Evolutionary conservation across 2,888 invertebrate genomes (phyloP).

Genomic region (Cistogaster globosa): DNA sequence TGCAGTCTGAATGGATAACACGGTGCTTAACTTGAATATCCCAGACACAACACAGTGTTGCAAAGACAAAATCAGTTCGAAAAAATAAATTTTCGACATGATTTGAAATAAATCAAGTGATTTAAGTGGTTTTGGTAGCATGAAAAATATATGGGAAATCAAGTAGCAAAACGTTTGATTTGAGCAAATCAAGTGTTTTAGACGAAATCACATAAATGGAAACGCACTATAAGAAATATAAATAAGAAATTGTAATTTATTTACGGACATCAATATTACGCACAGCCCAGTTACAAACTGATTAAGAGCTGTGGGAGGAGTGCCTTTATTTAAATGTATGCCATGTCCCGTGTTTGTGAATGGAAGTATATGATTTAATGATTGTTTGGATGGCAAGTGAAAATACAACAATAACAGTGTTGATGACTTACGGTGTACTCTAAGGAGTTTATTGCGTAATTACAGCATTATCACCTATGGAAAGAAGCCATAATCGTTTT

Average conservation of each 20-base stretch:
- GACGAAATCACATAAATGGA: too few relatives aligned
- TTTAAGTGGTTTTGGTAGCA: too few relatives aligned
- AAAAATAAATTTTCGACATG: too few relatives aligned
- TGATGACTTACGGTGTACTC: slow-evolving; percentile 25
- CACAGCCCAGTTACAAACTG: neutral
- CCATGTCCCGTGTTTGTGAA: neutral
- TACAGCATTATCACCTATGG: slow-evolving; percentile 61
- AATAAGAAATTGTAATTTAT: slow-evolving; percentile 41
- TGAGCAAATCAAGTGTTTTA: too few relatives aligned
- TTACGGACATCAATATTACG: neutral
- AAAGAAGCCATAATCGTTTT: slow-evolving; percentile 54
- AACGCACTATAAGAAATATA: too few relatives aligned
- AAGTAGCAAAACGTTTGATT: too few relatives aligned
- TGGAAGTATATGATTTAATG: slow-evolving; percentile 5
- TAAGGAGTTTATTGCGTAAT: slow-evolving; percentile 57
- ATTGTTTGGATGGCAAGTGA: neutral
- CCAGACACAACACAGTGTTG: too few relatives aligned
- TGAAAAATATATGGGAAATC: too few relatives aligned
- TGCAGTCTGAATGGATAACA: too few relatives aligned
- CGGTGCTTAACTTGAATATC: too few relatives aligned
- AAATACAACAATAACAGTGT: neutral
- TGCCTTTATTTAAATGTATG: neutral
- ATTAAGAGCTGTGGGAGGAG: neutral
- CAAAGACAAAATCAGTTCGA: too few relatives aligned
- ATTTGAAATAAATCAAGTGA: too few relatives aligned